Evolutionary conservation across 2,888 invertebrate genomes (phyloP), one percentile per base, ranked within the genome.

Genomic region (Junonia oenone): DNA sequence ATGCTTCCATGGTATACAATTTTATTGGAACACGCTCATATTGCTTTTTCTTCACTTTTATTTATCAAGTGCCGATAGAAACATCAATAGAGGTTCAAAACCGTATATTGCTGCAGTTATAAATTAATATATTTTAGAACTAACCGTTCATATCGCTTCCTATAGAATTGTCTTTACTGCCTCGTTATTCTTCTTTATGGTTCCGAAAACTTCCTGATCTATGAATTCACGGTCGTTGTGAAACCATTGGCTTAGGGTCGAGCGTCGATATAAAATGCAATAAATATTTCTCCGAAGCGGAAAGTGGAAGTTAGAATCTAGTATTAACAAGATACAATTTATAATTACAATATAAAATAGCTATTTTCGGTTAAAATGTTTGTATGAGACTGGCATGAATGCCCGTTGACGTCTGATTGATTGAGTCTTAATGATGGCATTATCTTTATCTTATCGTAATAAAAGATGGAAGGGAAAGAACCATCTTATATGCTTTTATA

Each of bases 201-300:
- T 26, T 43, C 3, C 43, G 43, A 26, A 26, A 22, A 26, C 22
- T 43, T 43, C n/a, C 43, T n/a, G 22, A 43, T 26, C 26, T 22
- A 26, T 26, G 26, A 13, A 26, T 22, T 13, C 26, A 43, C 43
- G 43, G 43, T 43, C 26, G 22, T 26, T 13, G 6, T 8, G 26
- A 43, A 43, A 43, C 26, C 43, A 43, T 43, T 26, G 43, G 43
- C 43, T 26, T 43, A 43, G 14, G 43, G 43, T 43, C 43, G 43
- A 26, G 22, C 22, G 43, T 26, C 13, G 26, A 2, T 43, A 43
- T 26, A 43, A 43, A 43, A 22, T 6, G 22, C 6, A 43, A 43
- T 43, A 26, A 43, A 43, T 43, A 26, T 6, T 26, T n/a, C n/a
- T n/a, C n/a, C n/a, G n/a, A 26, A 1, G n/a, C 31, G n/a, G n/a